These are phyloP conservation scores for Drosophila kuntzei DNA, from an alignment of 2,888 invertebrate species.

Conservation along the genomic window DNA sequence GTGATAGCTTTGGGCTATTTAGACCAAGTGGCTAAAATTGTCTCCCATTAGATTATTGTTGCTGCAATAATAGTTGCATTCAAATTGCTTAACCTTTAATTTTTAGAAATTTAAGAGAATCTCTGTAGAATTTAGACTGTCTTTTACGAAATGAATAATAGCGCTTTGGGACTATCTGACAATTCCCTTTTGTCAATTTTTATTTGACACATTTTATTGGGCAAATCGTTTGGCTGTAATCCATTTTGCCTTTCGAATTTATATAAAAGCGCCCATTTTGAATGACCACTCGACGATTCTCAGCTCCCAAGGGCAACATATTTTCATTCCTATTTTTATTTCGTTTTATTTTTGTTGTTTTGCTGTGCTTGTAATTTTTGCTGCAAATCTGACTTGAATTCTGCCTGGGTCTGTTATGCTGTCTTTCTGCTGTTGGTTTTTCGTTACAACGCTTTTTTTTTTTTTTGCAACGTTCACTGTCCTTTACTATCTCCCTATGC, in stretches of 20 bases:
- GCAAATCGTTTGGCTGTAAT: constrained; percentile 59
- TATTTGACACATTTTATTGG: constrained; percentile 74
- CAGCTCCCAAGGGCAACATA: constrained; percentile 49
- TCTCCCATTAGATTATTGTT: not conserved
- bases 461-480: constrained; percentile 18
- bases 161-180: constrained; percentile 33
- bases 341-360: constrained; percentile 8
- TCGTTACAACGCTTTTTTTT: constrained; percentile 31
- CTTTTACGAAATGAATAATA: constrained; percentile 60
- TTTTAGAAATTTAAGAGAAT: not conserved
- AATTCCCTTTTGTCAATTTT: constrained; percentile 60
- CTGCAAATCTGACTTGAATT: constrained; percentile 53
- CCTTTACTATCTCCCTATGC: constrained; percentile 27
- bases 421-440: constrained; percentile 42
- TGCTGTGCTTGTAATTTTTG: constrained; percentile 36
- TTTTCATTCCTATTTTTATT: constrained; percentile 10
- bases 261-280: constrained; percentile 43
- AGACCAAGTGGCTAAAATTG: constrained; percentile 3
- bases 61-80: not conserved
- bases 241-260: constrained; percentile 63
- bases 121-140: constrained; percentile 2
- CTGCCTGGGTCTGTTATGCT: constrained; percentile 27
- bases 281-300: constrained; percentile 21
- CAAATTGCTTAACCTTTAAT: not conserved
- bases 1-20: constrained; percentile 20